Evolutionary conservation across 2,113 vertebrate genomes (phyloP), one percentile per base, ranked within the genome.

Genomic region (Nothoprocta pentlandii): DNA sequence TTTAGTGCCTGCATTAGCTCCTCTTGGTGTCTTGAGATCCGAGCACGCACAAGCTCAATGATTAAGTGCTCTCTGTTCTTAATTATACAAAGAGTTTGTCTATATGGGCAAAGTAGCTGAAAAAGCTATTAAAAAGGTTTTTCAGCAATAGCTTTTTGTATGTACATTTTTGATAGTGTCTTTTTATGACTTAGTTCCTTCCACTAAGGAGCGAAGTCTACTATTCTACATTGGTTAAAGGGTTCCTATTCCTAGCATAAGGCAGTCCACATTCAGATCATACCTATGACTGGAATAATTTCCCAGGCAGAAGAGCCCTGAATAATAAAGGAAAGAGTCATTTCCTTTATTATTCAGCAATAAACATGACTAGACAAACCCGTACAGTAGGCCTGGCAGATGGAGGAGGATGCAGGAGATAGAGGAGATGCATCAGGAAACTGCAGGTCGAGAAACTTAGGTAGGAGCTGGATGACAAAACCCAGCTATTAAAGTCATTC

Each of bases 21-120:
- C 16, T 53, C 21, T 34, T 53, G 58, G 39, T 51, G 20, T 68
- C 85, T 84, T 78, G 73, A 88, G 73, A 75, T 54, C 53, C 5
- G 21, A 94, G 81, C 34, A 1, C 0, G 3, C 64, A 86, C 34
- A 80, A 70, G 64, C 93, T 83, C 39, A 14, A 39, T 4, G 44
- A 80, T 86, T 64, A 94, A 95, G 82, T 53, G 61, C 66, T 62
- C 54, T 47, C 54, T 63, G 46, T 51, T 75, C 8, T 7, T 39
- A 94, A 91, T 84, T 62, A n/a, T 2, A 84, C 66, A 49, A 90
- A 44, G 30, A 47, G 34, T 62, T 87, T 12, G 4, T 53, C 17
- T 61, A 81, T 30, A 76, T 77, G 62, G 71, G 90, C 53, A 90
- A 95, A 87, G 90, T 20, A 90, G 79, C 62, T 84, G 80, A 30